phyloP scores from a whole-genome alignment of 1,140 invertebrate genomes.

The Drosophila sucinea region DNA sequence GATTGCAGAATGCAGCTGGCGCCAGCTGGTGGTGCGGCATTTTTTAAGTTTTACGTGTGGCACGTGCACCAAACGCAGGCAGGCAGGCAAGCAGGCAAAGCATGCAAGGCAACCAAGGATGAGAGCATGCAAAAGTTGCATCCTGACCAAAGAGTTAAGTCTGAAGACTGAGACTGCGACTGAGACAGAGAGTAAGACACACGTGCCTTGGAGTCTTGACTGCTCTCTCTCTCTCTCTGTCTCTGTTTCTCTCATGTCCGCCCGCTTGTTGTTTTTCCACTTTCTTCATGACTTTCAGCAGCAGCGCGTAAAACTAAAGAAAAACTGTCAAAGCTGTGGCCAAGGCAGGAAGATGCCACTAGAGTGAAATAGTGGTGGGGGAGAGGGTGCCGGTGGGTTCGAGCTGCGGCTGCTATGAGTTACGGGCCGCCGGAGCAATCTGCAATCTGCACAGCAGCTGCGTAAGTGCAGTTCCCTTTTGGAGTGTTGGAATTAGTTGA shows the following conservation, averaged over 20 bases:
- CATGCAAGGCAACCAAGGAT: slow-evolving; percentile 12
- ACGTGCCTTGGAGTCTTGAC: slow-evolving; percentile 25
- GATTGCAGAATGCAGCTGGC: slow-evolving; percentile 43
- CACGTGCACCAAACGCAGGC: slow-evolving; percentile 51
- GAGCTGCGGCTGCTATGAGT: slow-evolving; percentile 38
- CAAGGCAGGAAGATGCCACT: slow-evolving; percentile 14
- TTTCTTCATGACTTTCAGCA: slow-evolving; percentile 60
- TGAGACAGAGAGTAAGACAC: slow-evolving; percentile 29
- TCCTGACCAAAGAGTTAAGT: slow-evolving; percentile 16
- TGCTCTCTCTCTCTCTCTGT: not conserved
- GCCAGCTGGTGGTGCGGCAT: slow-evolving; percentile 63
- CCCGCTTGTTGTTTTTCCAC: slow-evolving; percentile 14
- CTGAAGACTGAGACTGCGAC: slow-evolving; percentile 9
- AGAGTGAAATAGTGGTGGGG: not conserved
- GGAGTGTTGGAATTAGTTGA: slow-evolving; percentile 23
- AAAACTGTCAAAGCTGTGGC: slow-evolving; percentile 55
- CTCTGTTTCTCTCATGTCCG: not conserved
- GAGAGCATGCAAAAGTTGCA: slow-evolving; percentile 33
- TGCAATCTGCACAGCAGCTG: slow-evolving; percentile 35
- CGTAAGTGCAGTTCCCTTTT: slow-evolving; percentile 41
- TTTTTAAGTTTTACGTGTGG: slow-evolving; percentile 69
- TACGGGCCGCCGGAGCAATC: slow-evolving; percentile 33
- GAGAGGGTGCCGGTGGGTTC: not conserved
- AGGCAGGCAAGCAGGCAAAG: slow-evolving; percentile 14
- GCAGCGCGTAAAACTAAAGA: slow-evolving; percentile 58